These are phyloP conservation scores for Deilephila elpenor DNA, from an alignment of 2,888 invertebrate species.

Conservation along the genomic window DNA sequence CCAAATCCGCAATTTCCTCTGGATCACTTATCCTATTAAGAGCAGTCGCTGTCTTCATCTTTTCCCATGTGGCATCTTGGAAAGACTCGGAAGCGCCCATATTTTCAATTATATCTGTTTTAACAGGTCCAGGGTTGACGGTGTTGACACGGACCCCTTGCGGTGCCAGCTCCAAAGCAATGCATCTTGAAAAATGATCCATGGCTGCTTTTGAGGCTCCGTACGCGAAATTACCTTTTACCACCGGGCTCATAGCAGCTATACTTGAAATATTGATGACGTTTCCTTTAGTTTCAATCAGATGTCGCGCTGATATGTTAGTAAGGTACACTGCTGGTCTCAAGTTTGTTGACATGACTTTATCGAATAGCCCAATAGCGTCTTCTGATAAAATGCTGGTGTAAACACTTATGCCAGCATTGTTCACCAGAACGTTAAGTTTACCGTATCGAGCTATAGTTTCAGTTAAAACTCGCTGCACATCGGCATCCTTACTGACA, in stretches of 20 bases:
- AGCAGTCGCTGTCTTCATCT: not conserved
- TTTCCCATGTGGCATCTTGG: not conserved
- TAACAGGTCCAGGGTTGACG: not conserved
- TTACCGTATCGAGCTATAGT: not conserved
- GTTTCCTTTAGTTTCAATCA: constrained; percentile 2
- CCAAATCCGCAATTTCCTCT: not conserved
- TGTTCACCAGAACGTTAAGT: not conserved
- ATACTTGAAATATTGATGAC: not conserved
- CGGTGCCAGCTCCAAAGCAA: not conserved
- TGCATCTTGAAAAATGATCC: constrained; percentile 3
- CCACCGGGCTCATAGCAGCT: not conserved
- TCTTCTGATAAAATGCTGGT: not conserved
- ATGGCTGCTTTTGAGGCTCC: not conserved
- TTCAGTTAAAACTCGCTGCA: not conserved
- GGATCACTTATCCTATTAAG: not conserved
- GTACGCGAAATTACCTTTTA: not conserved
- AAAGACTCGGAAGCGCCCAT: not conserved
- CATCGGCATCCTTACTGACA: not conserved
- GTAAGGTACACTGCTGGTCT: not conserved
- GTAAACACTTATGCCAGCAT: not conserved
- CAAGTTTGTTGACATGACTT: not conserved
- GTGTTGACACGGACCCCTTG: constrained; percentile 1
- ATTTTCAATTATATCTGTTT: not conserved
- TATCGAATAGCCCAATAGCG: not conserved
- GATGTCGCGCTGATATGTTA: not conserved